Evolutionary conservation across 2,113 vertebrate genomes (phyloP), one percentile per base, ranked within the genome.

Genomic region (Azemiops feae): DNA sequence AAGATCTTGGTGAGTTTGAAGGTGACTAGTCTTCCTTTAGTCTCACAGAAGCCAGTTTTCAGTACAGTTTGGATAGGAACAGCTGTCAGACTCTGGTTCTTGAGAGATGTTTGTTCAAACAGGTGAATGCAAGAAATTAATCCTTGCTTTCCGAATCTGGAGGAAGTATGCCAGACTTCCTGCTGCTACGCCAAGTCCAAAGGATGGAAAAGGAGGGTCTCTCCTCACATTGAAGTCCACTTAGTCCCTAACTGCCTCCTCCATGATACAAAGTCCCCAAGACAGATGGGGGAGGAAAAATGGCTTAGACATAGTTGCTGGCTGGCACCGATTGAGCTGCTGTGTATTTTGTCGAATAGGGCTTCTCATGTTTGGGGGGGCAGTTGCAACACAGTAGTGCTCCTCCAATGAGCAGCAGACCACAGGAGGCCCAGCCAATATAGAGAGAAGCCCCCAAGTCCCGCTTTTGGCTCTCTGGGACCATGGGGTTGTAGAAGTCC

Each of bases 371-470:
- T 0, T 97, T 98, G 3, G 97, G 91, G 0, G 98, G 97, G 85
- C 98, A 98, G 57, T 96, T 97, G 95, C 97, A 98, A 96, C 99
- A 99, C 16, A 99, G 98, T 93, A 99, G 95, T 0, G 93, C 98
- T 0, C 99, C 99, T 0, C 99, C 98, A 0, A 99, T 96, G 39
- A 99, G 89, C 64, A 99, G 98, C 34, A 99, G 95, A 0, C 98
- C 96, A 0, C 98, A 96, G 0, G 98, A 97, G 0, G 98, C 99
- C 98, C 98, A 99, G 93, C 99, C 99, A 0, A 99, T 96, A 92
- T 99, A 99, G 69, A 99, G 97, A 0, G 98, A 98, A 0, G 98
- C 98, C 0, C 99, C 99, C 5, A 99, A 96, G 95, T 99, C 99
- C 74, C 98, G 96, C 93, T 98, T 98, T 97, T 98, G 98, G 1